A percentile compares a stretch with the other conserved stretches of the same genome.
Evolutionary conservation across 1,140 invertebrate genomes (phyloP).

Genomic region (Caenorhabditis latens): DNA sequence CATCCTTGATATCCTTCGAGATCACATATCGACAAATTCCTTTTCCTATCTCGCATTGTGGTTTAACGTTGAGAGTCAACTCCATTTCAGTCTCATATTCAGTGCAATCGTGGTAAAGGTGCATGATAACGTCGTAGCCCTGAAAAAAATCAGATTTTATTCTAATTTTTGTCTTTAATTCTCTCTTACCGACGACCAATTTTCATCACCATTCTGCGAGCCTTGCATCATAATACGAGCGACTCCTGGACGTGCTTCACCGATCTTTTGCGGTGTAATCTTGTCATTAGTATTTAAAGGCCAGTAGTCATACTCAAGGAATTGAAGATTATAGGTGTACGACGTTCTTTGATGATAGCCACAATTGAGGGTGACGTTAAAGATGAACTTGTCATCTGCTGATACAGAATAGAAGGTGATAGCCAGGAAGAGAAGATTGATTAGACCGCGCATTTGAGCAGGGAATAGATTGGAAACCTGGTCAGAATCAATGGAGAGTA

Average conservation of each 20-base stretch:
- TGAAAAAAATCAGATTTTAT: background rate
- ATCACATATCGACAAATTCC: too few relatives aligned
- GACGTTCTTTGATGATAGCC: background rate
- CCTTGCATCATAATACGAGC: background rate
- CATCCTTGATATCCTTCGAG: too few relatives aligned
- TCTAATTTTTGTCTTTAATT: background rate
- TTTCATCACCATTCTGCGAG: background rate
- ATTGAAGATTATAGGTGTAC: background rate
- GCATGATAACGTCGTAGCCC: background rate
- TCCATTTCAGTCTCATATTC: background rate
- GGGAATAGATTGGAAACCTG: too few relatives aligned
- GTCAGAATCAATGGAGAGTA: too few relatives aligned
- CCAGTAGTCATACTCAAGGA: background rate
- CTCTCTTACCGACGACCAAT: background rate
- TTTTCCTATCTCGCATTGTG: too few relatives aligned
- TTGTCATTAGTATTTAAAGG: background rate
- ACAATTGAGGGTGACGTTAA: background rate
- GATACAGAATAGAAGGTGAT: background rate
- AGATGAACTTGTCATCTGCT: constrained; percentile 7
- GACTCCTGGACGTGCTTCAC: background rate
- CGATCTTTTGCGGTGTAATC: background rate
- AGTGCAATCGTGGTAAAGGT: background rate
- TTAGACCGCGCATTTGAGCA: background rate
- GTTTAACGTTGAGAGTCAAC: too few relatives aligned
- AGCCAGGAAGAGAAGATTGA: background rate